Conservation (phyloP, 2,113 vertebrate genomes). For the Oryzias celebensis region DNA sequence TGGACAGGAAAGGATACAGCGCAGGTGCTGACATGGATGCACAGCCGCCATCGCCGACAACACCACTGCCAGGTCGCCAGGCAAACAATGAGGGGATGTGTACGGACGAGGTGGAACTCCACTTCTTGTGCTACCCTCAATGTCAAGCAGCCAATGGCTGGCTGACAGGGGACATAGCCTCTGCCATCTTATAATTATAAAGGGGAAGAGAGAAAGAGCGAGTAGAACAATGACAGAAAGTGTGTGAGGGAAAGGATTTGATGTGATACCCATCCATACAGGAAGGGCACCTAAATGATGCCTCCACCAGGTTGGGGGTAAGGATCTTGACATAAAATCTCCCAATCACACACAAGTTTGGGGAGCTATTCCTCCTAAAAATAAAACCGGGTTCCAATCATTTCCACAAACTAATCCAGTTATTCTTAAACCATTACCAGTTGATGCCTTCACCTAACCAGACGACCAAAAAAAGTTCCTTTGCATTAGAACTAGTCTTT, state of each 20-base stretch:
- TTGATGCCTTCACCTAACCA: no score
- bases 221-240: slow-evolving; percentile 70
- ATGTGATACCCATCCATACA: slow-evolving; percentile 66
- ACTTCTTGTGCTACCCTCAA: slow-evolving; percentile 83
- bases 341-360: slow-evolving; percentile 37
- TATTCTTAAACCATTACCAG: no score
- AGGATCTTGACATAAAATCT: slow-evolving; percentile 70
- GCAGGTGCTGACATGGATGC: slow-evolving; percentile 87
- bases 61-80: slow-evolving; percentile 47
- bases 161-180: slow-evolving; percentile 79
- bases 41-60: slow-evolving; percentile 77
- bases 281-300: slow-evolving; percentile 68
- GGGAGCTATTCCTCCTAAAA: no score
- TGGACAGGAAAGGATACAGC: slow-evolving; percentile 94
- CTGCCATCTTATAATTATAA: slow-evolving; percentile 73
- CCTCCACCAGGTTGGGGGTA: slow-evolving; percentile 45
- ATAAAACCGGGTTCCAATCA: no score
- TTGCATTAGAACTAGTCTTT: no score
- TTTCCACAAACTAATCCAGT: no score
- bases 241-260: slow-evolving; percentile 67
- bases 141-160: slow-evolving; percentile 83
- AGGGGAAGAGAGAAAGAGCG: slow-evolving; percentile 49
- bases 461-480: no score
- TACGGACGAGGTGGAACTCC: slow-evolving; percentile 59
- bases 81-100: slow-evolving; percentile 59